Base-by-base conservation (phyloP, 2,888 invertebrate genomes). In the Meteorus colon region DNA sequence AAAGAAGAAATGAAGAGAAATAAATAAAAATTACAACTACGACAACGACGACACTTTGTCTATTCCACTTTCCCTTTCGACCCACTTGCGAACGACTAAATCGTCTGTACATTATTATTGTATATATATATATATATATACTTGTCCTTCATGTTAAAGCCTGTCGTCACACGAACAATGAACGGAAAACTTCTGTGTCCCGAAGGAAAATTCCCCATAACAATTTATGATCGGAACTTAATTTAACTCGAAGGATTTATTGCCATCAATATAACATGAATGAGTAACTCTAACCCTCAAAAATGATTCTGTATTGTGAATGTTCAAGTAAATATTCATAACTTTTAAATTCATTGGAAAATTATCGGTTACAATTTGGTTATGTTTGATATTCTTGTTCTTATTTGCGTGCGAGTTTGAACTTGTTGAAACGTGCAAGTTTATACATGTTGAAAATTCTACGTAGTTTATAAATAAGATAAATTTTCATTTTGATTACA, bases 1-100 rank as follows among this genome's bases (percentile, higher is more conserved):
- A 19, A 5, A 59, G 12, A 10, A 27, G 8, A 19, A 27, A 59
- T 10, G 6, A 4, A 16, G 3, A 4, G n/a, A 19, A 4, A 27
- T 31, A 29, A 31, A 34, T 37, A 34, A 8, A 65, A 41, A 65
- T 41, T n/a, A 34, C 37, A 2, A 65, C 24, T 3, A 31, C 62
- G 78, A 78, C 76, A 78, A 78, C 65, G 77, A 79, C 79, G 79
- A 79, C 55, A 55, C 24, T 19, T 55, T 2, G n/a, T 55, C 55
- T 55, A 55, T 55, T 78, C 77, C 63, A 78, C 80, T 81, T 81
- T 81, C 80, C 80, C 80, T 79, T 81, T 81, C 80, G 80, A 81
- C 80, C 80, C 79, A 81, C 79, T 81, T 81, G 78, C 78, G 70
- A 8, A 12, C n/a, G 19, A 41, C 41, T 37, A 63, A 31, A 75